Evolutionary conservation across 1,140 invertebrate genomes (phyloP).

Genomic region (Schlechtendalia chinensis): DNA sequence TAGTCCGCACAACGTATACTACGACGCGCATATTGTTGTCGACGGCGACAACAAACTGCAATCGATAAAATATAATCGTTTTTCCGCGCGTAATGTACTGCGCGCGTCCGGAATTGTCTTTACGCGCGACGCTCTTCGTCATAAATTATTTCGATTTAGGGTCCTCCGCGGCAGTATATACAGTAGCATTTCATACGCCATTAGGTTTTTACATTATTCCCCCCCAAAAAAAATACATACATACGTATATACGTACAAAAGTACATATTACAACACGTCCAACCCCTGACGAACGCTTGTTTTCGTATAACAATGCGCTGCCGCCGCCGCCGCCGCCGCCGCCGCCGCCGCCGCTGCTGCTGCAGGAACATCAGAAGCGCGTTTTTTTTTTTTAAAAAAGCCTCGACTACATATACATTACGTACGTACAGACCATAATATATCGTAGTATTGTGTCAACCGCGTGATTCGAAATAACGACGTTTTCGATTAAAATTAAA

Average conservation of each 20-base stretch:
- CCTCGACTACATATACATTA: too few species aligned
- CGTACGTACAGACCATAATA: too few species aligned
- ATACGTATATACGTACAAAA: too few species aligned
- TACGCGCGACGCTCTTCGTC: neutral
- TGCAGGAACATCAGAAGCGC: too few species aligned
- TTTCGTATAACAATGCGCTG: too few species aligned
- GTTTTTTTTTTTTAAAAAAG: neutral
- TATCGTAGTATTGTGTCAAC: neutral
- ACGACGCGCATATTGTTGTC: neutral
- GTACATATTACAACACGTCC: too few species aligned
- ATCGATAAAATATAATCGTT: neutral
- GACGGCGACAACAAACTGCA: neutral
- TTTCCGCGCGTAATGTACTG: neutral
- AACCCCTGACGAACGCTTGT: too few species aligned
- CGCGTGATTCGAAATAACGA: neutral
- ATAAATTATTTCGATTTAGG: constrained; percentile 16
- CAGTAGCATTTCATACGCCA: constrained; percentile 30
- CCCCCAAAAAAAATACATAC: constrained; percentile 18
- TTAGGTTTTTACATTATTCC: constrained; percentile 19
- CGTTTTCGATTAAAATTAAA: constrained; percentile 2
- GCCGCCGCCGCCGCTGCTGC: too few species aligned
- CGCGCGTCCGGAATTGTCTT: neutral
- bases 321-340: too few species aligned
- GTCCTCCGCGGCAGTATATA: neutral
- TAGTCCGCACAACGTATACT: neutral